Percentiles rank a stretch among this genome's conserved stretches.
Evolutionary conservation across 1,140 invertebrate genomes (phyloP).

Genomic region (Dreissena polymorpha): DNA sequence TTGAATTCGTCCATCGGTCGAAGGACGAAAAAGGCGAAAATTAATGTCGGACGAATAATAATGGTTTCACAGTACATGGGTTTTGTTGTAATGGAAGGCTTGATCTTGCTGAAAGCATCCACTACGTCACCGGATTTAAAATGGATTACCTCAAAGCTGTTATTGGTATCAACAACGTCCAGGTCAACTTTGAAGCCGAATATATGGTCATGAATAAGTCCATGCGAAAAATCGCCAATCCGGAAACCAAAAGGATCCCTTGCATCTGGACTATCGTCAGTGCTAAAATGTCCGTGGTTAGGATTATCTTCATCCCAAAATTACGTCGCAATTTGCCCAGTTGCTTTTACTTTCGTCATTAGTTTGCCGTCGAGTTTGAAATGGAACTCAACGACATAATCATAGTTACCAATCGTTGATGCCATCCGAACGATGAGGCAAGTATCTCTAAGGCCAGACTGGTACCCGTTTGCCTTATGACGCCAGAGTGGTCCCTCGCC

Average conservation of each 20-base stretch:
- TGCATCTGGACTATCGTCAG: constrained; percentile 36
- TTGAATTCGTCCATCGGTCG: no score
- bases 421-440: constrained; percentile 28
- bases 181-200: constrained; percentile 70
- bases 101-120: constrained; percentile 33
- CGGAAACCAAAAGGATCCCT: constrained; percentile 58
- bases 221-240: constrained; percentile 52
- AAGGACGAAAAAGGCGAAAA: no score
- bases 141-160: constrained; percentile 62
- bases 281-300: constrained; percentile 18
- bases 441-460: constrained; percentile 42
- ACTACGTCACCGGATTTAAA: constrained; percentile 41
- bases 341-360: constrained; percentile 40
- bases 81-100: neutral
- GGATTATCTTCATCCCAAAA: constrained; percentile 57
- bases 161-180: constrained; percentile 61
- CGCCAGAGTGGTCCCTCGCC: constrained; percentile 30
- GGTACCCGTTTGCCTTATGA: constrained; percentile 25
- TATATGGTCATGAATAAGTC: constrained; percentile 68
- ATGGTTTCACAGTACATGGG: no score
- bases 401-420: constrained; percentile 55
- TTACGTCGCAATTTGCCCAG: constrained; percentile 62
- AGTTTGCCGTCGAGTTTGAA: constrained; percentile 60
- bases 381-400: constrained; percentile 62
- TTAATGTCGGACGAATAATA: no score